Base-by-base conservation (phyloP, 1,140 invertebrate species). In the Frieseomelitta varia region DNA sequence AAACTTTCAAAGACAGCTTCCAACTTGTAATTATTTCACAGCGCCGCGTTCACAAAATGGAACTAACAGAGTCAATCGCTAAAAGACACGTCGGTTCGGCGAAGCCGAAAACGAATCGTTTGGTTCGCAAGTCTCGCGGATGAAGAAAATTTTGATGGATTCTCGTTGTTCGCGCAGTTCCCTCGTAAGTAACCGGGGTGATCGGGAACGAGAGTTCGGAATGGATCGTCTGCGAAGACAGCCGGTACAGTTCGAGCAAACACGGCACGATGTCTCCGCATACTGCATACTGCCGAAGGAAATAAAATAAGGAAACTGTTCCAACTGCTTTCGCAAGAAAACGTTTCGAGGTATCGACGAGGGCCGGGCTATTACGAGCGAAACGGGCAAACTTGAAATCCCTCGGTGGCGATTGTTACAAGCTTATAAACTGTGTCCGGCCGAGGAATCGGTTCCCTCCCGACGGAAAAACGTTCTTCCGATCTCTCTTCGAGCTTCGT, bases 351-450 rank as follows among this genome's bases (percentile, higher is more conserved):
- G 79, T 61, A 51, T 58, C 79, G n/a, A 17, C 8, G 17, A 17
- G 27, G 24, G 17, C 39, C 39, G 6, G 34, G 24, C 79, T 61
- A 80, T 80, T 80, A 80, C 79, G 53, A 27, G 11, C 17, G 67
- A 71, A 86, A 86, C 80, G 55, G 34, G 67, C 19, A 83, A 86
- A 86, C 73, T 77, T 76, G 1, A 69, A 83, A 82, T 86, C 85
- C 85, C 85, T 72, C 39, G 85, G 15, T 77, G 61, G 58, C 81
- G 85, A 83, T 86, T 83, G 71, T 75, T 75, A 63, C 51, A 77
- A 83, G 51, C 55, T 83, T 86, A 86, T 51, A 82, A 78, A 77
- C 81, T 71, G 65, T 69, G 61, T 55, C 34, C 65, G 34, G 4
- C 0, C 68, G 55, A 61, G 34, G 78, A 8, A 79, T 79, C 78